Conservation (phyloP, 2,113 vertebrate genomes). For the Entelurus aequoreus region DNA sequence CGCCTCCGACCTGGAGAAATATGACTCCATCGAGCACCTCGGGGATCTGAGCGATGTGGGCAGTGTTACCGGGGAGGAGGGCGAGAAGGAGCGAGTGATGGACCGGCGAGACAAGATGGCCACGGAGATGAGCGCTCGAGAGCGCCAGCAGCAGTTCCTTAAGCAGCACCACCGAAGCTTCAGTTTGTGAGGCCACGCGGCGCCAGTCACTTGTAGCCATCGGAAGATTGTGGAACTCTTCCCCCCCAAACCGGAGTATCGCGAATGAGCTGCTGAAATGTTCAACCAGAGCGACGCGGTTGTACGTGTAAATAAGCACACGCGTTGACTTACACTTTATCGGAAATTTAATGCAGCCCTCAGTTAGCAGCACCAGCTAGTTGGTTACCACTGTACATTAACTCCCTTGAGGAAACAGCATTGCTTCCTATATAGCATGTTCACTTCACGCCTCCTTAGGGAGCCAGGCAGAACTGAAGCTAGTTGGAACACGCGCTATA, state of each 20-base stretch:
- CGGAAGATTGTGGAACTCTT: not conserved
- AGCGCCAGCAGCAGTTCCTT: slow-evolving; percentile 58
- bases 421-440: slow-evolving; percentile 14
- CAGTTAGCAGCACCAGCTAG: no score
- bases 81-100: slow-evolving; percentile 32
- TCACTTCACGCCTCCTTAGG: not conserved
- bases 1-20: slow-evolving; percentile 89
- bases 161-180: slow-evolving; percentile 84
- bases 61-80: slow-evolving; percentile 58
- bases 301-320: slow-evolving; percentile 38
- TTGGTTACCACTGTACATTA: slow-evolving; percentile 8
- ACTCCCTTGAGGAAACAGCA: not conserved
- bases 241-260: slow-evolving; percentile 17
- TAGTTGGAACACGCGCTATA: not conserved
- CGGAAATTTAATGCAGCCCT: slow-evolving; percentile 9
- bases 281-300: slow-evolving; percentile 9
- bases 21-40: slow-evolving; percentile 88
- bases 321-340: slow-evolving; percentile 29
- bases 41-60: slow-evolving; percentile 72
- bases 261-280: not conserved
- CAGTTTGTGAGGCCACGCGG: slow-evolving; percentile 67
- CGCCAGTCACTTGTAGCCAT: not conserved
- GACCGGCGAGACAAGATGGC: slow-evolving; percentile 35
- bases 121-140: slow-evolving; percentile 25
- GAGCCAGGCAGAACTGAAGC: not conserved